These are phyloP conservation scores for Heterohyrax brucei DNA, from an alignment of 2,797 vertebrate genomes.

Conservation along the genomic window DNA sequence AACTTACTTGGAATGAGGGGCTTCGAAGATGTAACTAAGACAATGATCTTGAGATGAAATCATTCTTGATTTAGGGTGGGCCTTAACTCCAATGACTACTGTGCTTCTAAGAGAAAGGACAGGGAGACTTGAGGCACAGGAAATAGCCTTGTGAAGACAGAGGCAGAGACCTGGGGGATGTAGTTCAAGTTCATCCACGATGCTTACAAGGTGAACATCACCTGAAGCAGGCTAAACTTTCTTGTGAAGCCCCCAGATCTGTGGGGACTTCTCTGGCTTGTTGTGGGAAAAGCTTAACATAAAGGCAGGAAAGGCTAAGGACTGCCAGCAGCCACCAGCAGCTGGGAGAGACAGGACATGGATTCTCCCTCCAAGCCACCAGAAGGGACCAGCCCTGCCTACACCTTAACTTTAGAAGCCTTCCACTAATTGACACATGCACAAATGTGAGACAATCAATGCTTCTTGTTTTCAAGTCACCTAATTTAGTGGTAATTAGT, in stretches of 20 bases:
- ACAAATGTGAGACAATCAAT: not conserved
- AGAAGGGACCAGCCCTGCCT: not conserved
- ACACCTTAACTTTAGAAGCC: not conserved
- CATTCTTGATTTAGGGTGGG: too few relatives aligned
- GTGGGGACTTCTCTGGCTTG: not conserved
- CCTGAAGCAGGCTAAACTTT: fast-evolving
- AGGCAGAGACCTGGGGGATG: not conserved
- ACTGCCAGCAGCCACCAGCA: not conserved
- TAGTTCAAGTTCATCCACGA: not conserved
- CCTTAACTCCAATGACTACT: not conserved
- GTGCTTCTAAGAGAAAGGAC: not conserved
- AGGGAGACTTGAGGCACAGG: not conserved
- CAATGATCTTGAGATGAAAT: not conserved
- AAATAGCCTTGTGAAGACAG: not conserved
- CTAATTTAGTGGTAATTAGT: not conserved
- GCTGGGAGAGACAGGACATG: not conserved
- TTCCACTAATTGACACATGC: not conserved
- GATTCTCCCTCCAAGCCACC: not conserved
- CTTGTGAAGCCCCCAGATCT: fast-evolving
- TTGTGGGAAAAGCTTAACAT: fast-evolving
- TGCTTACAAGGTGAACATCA: not conserved
- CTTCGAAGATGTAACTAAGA: not conserved
- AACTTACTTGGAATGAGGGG: not conserved
- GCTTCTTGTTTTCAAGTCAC: not conserved
- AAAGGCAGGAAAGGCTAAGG: not conserved